phyloP scores from a whole-genome alignment of 2,888 invertebrate species.

The Calameuta idolon region DNA sequence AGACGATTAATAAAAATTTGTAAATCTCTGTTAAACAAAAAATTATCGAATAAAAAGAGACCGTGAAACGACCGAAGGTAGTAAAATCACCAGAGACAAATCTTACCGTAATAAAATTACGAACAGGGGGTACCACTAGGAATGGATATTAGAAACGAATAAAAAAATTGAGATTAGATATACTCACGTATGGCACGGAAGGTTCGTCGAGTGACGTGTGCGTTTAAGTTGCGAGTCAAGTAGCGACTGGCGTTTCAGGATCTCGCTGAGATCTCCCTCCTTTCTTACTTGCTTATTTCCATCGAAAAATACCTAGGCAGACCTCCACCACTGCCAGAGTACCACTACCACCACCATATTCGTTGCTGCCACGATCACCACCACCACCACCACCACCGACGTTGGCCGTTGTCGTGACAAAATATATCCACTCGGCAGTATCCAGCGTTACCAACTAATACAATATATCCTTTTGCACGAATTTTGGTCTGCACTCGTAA shows the following conservation, averaged over 20 bases:
- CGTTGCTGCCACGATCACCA: background rate
- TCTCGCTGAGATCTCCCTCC: conserved; percentile 44
- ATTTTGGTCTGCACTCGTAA: background rate
- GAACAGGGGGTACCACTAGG: background rate
- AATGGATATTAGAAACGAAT: background rate
- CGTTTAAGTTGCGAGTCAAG: conserved; percentile 62
- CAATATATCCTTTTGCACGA: background rate
- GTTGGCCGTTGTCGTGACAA: background rate
- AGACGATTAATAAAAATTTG: too few relatives aligned
- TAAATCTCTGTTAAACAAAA: background rate
- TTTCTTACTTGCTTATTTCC: conserved; percentile 23
- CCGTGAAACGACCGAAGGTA: background rate
- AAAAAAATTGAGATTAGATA: background rate
- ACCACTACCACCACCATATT: conserved; percentile 19
- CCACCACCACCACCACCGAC: background rate
- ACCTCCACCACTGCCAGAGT: conserved; percentile 15
- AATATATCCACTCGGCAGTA: background rate
- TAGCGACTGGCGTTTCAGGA: conserved; percentile 57
- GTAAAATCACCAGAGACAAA: background rate
- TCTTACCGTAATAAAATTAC: background rate
- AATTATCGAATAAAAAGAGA: background rate
- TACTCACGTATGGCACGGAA: conserved; percentile 9
- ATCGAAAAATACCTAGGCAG: conserved; percentile 14
- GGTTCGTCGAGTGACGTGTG: conserved; percentile 40
- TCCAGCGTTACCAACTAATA: background rate